These are phyloP conservation scores for Lumbricus terrestris DNA, from an alignment of 2,888 invertebrate species.

Conservation along the genomic window DNA sequence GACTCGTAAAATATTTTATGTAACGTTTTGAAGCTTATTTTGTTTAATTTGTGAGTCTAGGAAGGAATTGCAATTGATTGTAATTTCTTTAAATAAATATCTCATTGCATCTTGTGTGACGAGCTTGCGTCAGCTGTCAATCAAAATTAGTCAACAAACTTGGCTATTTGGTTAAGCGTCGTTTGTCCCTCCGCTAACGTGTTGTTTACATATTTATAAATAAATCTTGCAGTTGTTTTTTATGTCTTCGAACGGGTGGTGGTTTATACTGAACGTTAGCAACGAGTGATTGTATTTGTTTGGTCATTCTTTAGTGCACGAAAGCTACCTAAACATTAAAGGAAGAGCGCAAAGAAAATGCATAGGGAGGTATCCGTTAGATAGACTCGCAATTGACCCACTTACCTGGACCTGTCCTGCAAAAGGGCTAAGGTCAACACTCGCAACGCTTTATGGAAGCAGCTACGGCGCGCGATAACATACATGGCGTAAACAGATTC, in stretches of 20 bases:
- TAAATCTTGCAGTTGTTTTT: not conserved
- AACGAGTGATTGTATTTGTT: not conserved
- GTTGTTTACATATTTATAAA: not conserved
- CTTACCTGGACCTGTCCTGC: not conserved
- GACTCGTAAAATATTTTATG: not conserved
- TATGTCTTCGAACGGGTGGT: not conserved
- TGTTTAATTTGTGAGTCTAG: not conserved
- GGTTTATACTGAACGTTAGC: not conserved
- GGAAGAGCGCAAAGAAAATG: not conserved
- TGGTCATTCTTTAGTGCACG: not conserved
- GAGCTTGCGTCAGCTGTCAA: not conserved
- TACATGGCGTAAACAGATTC: not conserved
- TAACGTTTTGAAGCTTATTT: not conserved
- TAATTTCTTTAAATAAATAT: not conserved
- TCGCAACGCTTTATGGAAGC: not conserved
- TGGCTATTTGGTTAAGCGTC: not conserved
- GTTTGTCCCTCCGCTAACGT: not conserved
- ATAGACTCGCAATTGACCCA: not conserved
- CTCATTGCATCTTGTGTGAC: not conserved
- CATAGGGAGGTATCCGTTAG: not conserved
- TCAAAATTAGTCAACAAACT: constrained; percentile 12
- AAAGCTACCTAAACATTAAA: not conserved
- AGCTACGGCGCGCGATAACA: not conserved
- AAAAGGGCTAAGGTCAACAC: not conserved
- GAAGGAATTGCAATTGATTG: not conserved